Percentiles rank a stretch among this genome's conserved stretches.
phyloP scores from a whole-genome alignment of 1,140 invertebrate species.

The Aphidius gifuensis region DNA sequence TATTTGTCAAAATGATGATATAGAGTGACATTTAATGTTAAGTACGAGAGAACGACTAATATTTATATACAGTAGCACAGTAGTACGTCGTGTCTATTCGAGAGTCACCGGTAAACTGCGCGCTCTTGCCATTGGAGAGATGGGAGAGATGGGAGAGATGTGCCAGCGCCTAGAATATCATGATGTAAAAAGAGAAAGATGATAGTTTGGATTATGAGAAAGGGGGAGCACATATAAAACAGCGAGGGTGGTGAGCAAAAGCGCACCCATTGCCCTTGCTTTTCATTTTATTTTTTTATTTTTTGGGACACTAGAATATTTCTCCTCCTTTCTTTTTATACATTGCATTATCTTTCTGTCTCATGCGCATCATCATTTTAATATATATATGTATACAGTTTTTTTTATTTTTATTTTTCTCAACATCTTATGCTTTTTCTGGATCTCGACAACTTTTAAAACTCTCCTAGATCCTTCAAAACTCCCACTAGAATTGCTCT shows the following conservation, averaged over 20 bases:
- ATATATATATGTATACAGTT: neutral
- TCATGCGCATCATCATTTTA: conserved; percentile 7
- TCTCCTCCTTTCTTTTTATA: conserved; percentile 15
- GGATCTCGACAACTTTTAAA: conserved; percentile 10
- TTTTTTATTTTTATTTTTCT: conserved; percentile 15
- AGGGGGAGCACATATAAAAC: neutral
- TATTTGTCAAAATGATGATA: too few species aligned
- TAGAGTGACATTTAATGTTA: too few species aligned
- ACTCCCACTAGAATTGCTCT: conserved; percentile 5
- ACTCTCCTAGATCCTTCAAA: neutral
- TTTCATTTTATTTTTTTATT: neutral
- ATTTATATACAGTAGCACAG: too few species aligned
- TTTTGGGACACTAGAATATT: conserved; percentile 12
- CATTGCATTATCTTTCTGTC: conserved; percentile 4
- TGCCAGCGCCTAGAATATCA: conserved; percentile 23
- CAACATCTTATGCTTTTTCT: conserved; percentile 12
- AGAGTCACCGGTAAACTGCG: conserved; percentile 50
- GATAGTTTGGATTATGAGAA: conserved; percentile 12
- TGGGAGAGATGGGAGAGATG: conserved; percentile 33
- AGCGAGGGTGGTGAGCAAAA: conserved; percentile 6
- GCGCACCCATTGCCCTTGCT: conserved; percentile 8
- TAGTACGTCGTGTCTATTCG: conserved; percentile 39
- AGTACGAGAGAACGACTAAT: too few species aligned
- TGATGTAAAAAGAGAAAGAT: conserved; percentile 12
- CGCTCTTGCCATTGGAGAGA: conserved; percentile 33